Percentiles rank a stretch among this genome's conserved stretches.
These are phyloP conservation scores for Azemiops feae DNA, from an alignment of 2,113 vertebrate species.

Conservation along the genomic window DNA sequence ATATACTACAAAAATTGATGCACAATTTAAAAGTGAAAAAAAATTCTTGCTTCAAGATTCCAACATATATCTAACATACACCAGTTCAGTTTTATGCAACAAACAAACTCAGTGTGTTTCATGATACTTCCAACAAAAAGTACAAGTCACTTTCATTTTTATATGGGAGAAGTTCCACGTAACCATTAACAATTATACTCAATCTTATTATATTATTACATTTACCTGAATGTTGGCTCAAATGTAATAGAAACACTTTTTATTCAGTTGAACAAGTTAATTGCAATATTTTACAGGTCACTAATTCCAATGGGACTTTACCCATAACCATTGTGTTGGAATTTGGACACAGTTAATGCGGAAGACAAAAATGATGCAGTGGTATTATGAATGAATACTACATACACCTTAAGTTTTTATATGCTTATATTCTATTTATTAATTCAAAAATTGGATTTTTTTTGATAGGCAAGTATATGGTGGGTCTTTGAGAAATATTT, in stretches of 20 bases:
- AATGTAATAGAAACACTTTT: not conserved
- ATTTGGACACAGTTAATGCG: not conserved
- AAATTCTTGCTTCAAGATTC: too few relatives aligned
- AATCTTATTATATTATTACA: not conserved
- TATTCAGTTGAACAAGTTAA: not conserved
- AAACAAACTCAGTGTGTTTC: too few relatives aligned
- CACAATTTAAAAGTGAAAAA: too few relatives aligned
- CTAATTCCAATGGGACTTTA: not conserved
- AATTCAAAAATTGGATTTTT: not conserved
- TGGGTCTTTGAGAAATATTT: not conserved
- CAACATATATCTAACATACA: too few relatives aligned
- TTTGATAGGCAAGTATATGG: not conserved
- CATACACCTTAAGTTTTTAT: not conserved
- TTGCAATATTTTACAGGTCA: not conserved
- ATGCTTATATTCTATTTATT: not conserved
- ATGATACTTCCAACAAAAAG: too few relatives aligned
- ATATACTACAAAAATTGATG: too few relatives aligned
- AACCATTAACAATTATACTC: not conserved
- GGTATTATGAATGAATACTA: not conserved
- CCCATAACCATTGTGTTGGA: not conserved
- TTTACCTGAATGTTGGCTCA: not conserved
- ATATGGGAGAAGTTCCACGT: too few relatives aligned
- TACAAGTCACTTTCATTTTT: too few relatives aligned
- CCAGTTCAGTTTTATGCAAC: too few relatives aligned
- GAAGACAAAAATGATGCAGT: not conserved